A percentile compares a stretch with the other conserved stretches of the same genome.
Evolutionary conservation across 2,888 invertebrate species (phyloP).

Genomic region (Gandaritis pyraliata): DNA sequence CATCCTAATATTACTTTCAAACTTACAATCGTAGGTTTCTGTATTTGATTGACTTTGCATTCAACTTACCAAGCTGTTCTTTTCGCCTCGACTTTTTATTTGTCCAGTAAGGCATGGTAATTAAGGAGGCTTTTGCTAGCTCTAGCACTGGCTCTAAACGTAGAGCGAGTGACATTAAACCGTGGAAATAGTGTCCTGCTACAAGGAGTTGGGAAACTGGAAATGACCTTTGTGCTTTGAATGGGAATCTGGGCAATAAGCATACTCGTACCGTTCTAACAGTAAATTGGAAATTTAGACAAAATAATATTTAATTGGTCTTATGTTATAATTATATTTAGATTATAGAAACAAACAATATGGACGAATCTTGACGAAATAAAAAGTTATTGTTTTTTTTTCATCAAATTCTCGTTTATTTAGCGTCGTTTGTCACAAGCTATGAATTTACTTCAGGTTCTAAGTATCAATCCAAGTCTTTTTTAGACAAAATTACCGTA

Average conservation of each 20-base stretch:
- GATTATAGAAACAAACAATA: too few species aligned
- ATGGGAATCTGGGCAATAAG: slow-evolving; percentile 14
- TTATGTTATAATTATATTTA: too few species aligned
- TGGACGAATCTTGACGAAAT: too few species aligned
- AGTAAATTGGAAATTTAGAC: too few species aligned
- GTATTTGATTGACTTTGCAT: background rate
- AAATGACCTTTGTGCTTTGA: slow-evolving; percentile 40
- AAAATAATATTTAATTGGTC: too few species aligned
- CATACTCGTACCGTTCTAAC: too few species aligned
- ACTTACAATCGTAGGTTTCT: too few species aligned
- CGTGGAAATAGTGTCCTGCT: slow-evolving; percentile 55
- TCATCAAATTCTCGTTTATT: too few species aligned
- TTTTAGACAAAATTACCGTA: background rate
- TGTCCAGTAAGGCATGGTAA: slow-evolving; percentile 66
- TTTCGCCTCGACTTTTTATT: slow-evolving; percentile 59
- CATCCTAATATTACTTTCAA: background rate
- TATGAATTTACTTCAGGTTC: too few species aligned
- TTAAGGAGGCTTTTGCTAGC: slow-evolving; percentile 66
- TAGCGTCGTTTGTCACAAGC: too few species aligned
- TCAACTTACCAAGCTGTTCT: slow-evolving; percentile 14
- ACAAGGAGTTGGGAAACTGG: slow-evolving; percentile 46
- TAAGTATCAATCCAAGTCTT: too few species aligned
- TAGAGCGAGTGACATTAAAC: slow-evolving; percentile 60
- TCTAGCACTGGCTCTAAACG: slow-evolving; percentile 57
- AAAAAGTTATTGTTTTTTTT: too few species aligned